Base-by-base conservation (phyloP, 2,113 vertebrate species). In the Odontesthes bonariensis region DNA sequence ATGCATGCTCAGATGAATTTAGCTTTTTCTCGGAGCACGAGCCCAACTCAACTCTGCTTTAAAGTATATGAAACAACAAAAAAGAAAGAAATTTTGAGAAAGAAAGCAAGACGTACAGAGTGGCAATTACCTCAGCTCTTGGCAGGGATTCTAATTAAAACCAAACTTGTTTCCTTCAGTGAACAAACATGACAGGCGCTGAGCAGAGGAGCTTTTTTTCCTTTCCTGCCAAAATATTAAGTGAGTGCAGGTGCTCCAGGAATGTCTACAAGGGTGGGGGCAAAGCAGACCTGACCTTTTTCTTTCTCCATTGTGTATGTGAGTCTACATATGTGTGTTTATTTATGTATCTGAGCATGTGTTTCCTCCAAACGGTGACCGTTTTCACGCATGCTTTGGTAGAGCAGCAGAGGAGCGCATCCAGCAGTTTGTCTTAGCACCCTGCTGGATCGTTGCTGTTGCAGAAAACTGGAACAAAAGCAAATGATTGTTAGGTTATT, bases 161-260 rank as follows among this genome's bases (percentile, higher is more conserved):
- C 94, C 95, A 96, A 95, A 95, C 91, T 86, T 91, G 88, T 91
- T 93, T 95, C 93, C 92, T 92, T 94, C 89, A 78, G 83, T 89
- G 92, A 92, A 89, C 93, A 94, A 95, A 94, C 92, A 94, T 92
- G 94, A 94, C 93, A 94, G 91, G 83, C 91, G 46, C 84, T 89
- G 86, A 92, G 90, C 90, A 84, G 86, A 89, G 85, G 86, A 88
- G 73, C 81, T 75, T 90, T 91, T 92, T 77, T 82, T 70, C 82
- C 83, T 72, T 69, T 66, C 73, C 84, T 89, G 93, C 90, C 94
- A 94, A 92, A 91, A 92, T 81, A 92, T 94, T 94, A 94, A 96
- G 92, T 94, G 94, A 94, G 93, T 94, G 91, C 96, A 97, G 96
- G 96, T 96, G 96, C 94, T 89, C 85, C 73, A 94, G 90, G 95